A percentile compares a stretch with the other conserved stretches of the same genome.
Conservation (phyloP, 2,888 invertebrate species). For the Poecilus cupreus region DNA sequence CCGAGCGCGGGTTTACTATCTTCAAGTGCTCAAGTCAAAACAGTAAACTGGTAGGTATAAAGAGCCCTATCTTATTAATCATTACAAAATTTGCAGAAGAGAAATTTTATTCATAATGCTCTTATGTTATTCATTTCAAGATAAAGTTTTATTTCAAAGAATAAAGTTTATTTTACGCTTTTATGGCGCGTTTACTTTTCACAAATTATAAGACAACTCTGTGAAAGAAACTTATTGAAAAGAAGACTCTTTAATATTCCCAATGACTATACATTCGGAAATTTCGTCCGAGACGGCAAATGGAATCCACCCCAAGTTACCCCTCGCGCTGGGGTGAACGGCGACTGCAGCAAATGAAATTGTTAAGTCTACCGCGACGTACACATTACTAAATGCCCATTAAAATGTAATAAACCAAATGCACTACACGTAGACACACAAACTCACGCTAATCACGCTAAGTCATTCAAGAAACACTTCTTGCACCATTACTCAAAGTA, state of each 20-base stretch:
- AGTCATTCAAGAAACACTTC: background rate
- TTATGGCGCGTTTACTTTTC: background rate
- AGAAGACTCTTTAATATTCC: constrained; percentile 21
- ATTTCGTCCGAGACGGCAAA: background rate
- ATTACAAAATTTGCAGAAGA: too few relatives aligned
- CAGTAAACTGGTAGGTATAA: too few relatives aligned
- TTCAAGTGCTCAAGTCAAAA: too few relatives aligned
- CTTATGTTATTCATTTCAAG: constrained; percentile 21
- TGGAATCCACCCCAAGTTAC: background rate
- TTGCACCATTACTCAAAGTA: background rate
- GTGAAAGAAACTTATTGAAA: constrained; percentile 14
- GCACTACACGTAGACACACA: background rate
- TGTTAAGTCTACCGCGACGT: background rate
- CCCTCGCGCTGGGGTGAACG: background rate
- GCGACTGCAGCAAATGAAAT: background rate
- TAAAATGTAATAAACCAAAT: constrained; percentile 24
- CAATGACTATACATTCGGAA: background rate
- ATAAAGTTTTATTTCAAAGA: constrained; percentile 27
- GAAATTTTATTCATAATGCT: constrained; percentile 9
- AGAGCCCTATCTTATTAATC: too few relatives aligned
- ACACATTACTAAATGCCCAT: constrained; percentile 3
- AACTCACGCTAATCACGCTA: background rate
- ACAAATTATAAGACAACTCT: constrained; percentile 24
- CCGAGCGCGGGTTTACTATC: too few relatives aligned
- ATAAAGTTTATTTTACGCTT: constrained; percentile 35